Evolutionary conservation across 2,797 vertebrate species (phyloP), one percentile per base, ranked within the genome.

Genomic region (Acipenser transmontanus): DNA sequence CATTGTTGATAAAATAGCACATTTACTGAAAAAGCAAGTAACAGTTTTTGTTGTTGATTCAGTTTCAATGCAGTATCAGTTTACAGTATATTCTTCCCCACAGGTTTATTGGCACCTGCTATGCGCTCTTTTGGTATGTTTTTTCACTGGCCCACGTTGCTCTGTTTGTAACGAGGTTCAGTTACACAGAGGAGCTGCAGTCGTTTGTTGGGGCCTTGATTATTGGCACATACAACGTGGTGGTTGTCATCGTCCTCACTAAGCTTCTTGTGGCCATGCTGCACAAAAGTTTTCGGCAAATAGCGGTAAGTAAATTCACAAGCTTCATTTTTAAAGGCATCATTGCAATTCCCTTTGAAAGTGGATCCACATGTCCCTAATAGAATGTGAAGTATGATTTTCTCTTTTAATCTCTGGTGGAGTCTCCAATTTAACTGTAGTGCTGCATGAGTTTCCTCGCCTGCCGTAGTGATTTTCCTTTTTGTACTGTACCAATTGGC

Each of bases 231-330:
- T 99, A 98, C 86, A 99, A 99, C 12, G 94, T 97, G 0, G 96
- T 98, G 74, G 95, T 98, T 71, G 96, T 99, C 66, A 97, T 98
- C 2, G 96, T 99, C 57, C 89, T 99, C 62, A 98, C 95, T 67
- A 99, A 99, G 76, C 92, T 99, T 49, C 88, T 99, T 59, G 95
- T 99, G 78, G 96, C 97, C 49, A 98, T 99, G 95, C 91, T 99
- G 69, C 96, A 98, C 72, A 98, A 99, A 81, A 97, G 95, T 80
- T 99, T 99, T 84, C 91, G 94, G 75, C 89, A 97, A 80, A 99
- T 98, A 72, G 96, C 95, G 65, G 96, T 98, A 78, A 97, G 95
- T 87, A 84, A 81, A 90, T 91, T 78, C 89, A 92, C 14, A 89
- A 92, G 74, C 34, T 34, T 34, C 34, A 34, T 34, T 34, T 34